Base-by-base conservation (phyloP, 2,888 invertebrate species). In the Erebia ligea region DNA sequence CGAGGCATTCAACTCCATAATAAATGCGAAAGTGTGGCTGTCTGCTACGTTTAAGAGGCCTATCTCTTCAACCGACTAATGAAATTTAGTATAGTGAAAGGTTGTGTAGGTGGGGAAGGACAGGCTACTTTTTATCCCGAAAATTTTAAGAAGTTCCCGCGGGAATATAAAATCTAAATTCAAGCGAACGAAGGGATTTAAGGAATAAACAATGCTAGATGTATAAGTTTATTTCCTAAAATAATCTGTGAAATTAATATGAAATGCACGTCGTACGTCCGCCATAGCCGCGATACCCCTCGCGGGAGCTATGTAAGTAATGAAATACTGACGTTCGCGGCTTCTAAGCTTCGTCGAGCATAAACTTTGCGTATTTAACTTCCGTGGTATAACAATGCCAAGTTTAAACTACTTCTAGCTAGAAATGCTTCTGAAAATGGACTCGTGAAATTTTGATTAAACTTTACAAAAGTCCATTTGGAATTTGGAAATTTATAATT, bases 351-450 rank as follows among this genome's bases (percentile, higher is more conserved):
- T 21, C 19, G 11, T 15, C 13, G 42, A 9, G 66, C 42, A n/a
- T 45, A 45, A 65, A 66, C 56, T 66, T 66, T 54, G 21, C n/a
- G 66, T 57, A 66, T 66, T 66, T 66, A 66, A 57, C 45, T 66
- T 66, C 15, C 66, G 56, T 19, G 42, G 45, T 57, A 57, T 66
- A 66, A 66, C 66, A 66, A 66, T 66, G 66, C 56, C 57, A 65
- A 56, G 56, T 57, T 57, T 45, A 42, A 66, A 57, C 66, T 21
- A 45, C 66, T 66, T 42, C 45, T 21, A 61, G 42, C 65, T 40
- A 6, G 65, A 25, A 64, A 64, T 50, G 52, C 34, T 66, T 8
- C 42, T 10, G 56, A 21, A 66, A 61, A 56, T 66, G 54, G 56
- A 57, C 42, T 42, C 45, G 57, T 45, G 19, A 66, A 66, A 66